Evolutionary conservation across 2,113 vertebrate species (phyloP), one percentile per base, ranked within the genome.

Genomic region (Desmodus rotundus): DNA sequence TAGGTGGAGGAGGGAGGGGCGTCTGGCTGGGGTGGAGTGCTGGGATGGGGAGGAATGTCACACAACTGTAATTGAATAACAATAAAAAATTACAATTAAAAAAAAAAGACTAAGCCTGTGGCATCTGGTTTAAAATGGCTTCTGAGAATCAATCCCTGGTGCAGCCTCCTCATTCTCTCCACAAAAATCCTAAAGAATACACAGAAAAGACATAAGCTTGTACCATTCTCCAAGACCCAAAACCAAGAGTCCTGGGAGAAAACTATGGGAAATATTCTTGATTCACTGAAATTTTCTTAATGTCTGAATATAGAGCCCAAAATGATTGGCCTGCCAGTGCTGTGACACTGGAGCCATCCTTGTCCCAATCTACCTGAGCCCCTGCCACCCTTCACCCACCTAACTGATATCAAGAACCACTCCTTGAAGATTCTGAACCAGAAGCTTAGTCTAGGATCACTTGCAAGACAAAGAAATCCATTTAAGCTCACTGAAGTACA

Each of bases 311-410:
- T 13, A 20, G 11, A 77, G 2, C 7, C 19, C 61, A 28, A 33
- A 28, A 28, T 15, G 8, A 33, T 20, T 7, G 7, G 33, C 10
- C 78, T 3, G 2, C 26, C 5, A 7, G 13, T 2, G 7, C 33
- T 50, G 22, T 56, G 24, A 68, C 16, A 26, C 38, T 16, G 15
- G 7, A 72, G 38, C 33, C 41, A 7, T 47, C 56, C 28, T 56
- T 56, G 14, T 58, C 38, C 5, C 41, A 10, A 24, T 31, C 45
- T 33, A 0, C 17, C 6, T 8, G 31, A 52, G 19, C 10, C n/a
- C 74, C 6, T 2, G 38, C 20, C 5, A 47, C 10, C 24, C 33
- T 15, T 11, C 8, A 9, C 24, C 26, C 5, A 9, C 14, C 45
- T 14, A 8, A 4, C 5, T 4, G 15, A 36, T 16, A 28, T 28